Evolutionary conservation across 2,113 vertebrate genomes (phyloP), one percentile per base, ranked within the genome.

Genomic region (Ariopsis seemanni): DNA sequence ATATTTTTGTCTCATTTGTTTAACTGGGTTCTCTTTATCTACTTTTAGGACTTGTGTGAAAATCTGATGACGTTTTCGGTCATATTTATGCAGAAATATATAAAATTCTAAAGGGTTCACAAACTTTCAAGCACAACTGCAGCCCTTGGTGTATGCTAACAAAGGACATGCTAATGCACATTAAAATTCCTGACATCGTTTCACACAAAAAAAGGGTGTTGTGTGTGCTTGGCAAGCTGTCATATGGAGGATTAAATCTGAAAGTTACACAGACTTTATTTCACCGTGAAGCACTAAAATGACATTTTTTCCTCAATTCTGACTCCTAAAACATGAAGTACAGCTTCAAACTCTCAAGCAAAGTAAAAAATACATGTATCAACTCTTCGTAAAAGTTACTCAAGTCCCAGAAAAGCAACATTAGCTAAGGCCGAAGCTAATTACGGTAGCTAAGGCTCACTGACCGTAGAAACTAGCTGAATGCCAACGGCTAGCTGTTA

Each of bases 111-210:
- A 34, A 34, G 34, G 34, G 34, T 34, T 34, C 34, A 34, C 34
- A 34, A 34, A 34, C 34, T 34, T 34, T 34, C 34, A 34, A 34
- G 34, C 34, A 34, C 34, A 1, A 67, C 53, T 63, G 78, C 58
- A 83, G 89, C 72, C 80, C 83, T 87, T 75, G 53, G 12, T 52
- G 52, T n/a, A 72, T 63, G 58, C 34, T 62, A 58, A 85, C 69
- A 85, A 77, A 82, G 77, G 10, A 82, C 84, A 63, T 83, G 60
- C 71, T 48, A 85, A 82, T 85, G 53, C 82, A 86, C 53, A 71
- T 71, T 75, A 79, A 83, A 75, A 53, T 72, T 77, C 62, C 52
- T 0, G 5, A 60, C 74, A 77, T 52, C 74, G 14, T 77, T 77
- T 8, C 9, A 48, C 8, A 22, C 34, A 34, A 34, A 74, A 77